A percentile compares a stretch with the other conserved stretches of the same genome.
Conservation (phyloP, 2,888 invertebrate species). For the Eulithis testata region DNA sequence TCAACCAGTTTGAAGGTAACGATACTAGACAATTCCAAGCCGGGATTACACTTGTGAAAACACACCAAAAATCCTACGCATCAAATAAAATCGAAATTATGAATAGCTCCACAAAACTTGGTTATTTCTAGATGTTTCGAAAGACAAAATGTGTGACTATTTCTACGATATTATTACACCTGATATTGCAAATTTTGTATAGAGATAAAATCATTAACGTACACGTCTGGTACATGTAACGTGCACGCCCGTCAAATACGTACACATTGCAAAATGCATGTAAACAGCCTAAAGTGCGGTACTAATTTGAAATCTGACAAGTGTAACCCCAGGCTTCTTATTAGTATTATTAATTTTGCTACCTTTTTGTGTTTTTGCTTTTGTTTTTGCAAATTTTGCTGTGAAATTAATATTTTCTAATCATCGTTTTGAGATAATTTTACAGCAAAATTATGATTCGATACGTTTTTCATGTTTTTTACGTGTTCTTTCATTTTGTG, state of each 20-base stretch:
- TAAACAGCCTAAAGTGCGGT: slow-evolving; percentile 35
- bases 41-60: slow-evolving; percentile 48
- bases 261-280: slow-evolving; percentile 33
- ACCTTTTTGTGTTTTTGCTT: slow-evolving; percentile 46
- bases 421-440: slow-evolving; percentile 23
- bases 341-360: slow-evolving; percentile 44
- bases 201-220: background rate
- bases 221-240: slow-evolving; percentile 18
- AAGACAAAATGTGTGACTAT: background rate
- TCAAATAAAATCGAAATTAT: background rate
- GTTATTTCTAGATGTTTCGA: background rate
- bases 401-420: slow-evolving; percentile 31
- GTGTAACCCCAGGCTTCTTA: slow-evolving; percentile 51
- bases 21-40: slow-evolving; percentile 55
- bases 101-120: background rate
- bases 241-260: slow-evolving; percentile 28
- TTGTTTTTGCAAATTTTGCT: slow-evolving; percentile 34
- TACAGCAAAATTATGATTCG: slow-evolving; percentile 28
- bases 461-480: slow-evolving; percentile 37
- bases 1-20: slow-evolving; percentile 95
- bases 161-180: background rate
- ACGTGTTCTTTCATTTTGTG: slow-evolving; percentile 54
- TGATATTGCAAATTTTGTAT: no score
- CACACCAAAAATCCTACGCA: slow-evolving; percentile 5
- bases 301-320: slow-evolving; percentile 43